These are phyloP conservation scores for Pseudomyrmex sp. DNA, from an alignment of 1,140 invertebrate species.

Conservation along the genomic window DNA sequence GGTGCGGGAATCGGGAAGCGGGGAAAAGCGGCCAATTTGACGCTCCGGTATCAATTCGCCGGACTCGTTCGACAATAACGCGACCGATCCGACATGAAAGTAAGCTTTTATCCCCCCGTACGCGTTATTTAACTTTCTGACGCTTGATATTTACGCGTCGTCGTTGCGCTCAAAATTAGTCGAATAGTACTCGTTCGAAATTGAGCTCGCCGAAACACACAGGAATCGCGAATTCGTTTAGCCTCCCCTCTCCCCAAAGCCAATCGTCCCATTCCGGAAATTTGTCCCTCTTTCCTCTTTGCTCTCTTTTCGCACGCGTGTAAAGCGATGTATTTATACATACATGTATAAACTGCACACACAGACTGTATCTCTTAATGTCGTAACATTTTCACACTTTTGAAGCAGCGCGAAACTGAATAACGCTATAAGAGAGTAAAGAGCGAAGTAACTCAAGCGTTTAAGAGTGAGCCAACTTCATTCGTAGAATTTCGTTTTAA, in stretches of 20 bases:
- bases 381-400: conserved; percentile 28
- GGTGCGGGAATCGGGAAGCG: not conserved
- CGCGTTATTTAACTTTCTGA: conserved; percentile 41
- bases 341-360: not conserved
- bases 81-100: not conserved
- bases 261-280: conserved; percentile 17
- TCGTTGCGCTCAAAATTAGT: conserved; percentile 20
- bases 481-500: conserved; percentile 6
- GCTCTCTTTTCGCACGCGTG: not conserved
- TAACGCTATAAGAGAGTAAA: conserved; percentile 13
- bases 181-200: conserved; percentile 10
- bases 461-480: not conserved
- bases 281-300: not conserved
- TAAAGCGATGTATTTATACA: not conserved
- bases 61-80: conserved; percentile 6
- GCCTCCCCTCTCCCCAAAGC: not conserved
- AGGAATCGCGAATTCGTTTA: not conserved
- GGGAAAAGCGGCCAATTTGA: conserved; percentile 14
- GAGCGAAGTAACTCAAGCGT: conserved; percentile 21
- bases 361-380: not conserved
- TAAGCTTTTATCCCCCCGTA: not conserved
- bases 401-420: conserved; percentile 7
- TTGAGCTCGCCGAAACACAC: conserved; percentile 10
- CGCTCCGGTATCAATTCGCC: conserved; percentile 34
- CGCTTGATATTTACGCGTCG: conserved; percentile 25